A percentile compares a stretch with the other conserved stretches of the same genome.
Evolutionary conservation across 2,888 invertebrate genomes (phyloP).

Genomic region (Sarcophaga rosellei): DNA sequence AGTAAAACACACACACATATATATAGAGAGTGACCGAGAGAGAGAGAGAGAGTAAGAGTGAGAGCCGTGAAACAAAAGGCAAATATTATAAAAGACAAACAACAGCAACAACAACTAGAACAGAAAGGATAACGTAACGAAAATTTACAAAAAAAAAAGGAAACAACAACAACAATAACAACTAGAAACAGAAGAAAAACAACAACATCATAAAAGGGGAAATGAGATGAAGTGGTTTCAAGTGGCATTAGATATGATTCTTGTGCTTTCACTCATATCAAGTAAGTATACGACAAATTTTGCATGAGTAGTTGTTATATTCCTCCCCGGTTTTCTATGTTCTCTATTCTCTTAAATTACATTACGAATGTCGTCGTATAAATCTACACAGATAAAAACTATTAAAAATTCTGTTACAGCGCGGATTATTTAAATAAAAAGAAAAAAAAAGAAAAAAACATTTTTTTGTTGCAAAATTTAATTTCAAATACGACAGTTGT

Average conservation of each 20-base stretch:
- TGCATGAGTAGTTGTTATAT: background rate
- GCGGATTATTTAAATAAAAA: background rate
- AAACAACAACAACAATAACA: slow-evolving; percentile 17
- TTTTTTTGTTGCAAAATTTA: no score
- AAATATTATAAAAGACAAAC: background rate
- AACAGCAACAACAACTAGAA: background rate
- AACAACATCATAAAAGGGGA: slow-evolving; percentile 77
- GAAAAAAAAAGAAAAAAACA: no score
- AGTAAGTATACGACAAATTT: slow-evolving; percentile 75
- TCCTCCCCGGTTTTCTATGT: no score
- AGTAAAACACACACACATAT: background rate
- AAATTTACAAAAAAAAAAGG: background rate
- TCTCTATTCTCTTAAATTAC: no score
- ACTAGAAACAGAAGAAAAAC: slow-evolving; percentile 69
- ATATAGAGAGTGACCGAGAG: no score
- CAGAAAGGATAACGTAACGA: background rate
- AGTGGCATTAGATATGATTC: slow-evolving; percentile 82
- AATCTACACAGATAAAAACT: background rate
- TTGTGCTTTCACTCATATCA: slow-evolving; percentile 82
- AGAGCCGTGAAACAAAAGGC: no score
- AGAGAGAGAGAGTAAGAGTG: no score
- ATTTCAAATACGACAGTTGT: no score
- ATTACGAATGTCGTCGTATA: background rate
- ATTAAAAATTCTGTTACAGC: slow-evolving; percentile 2
- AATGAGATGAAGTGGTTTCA: slow-evolving; percentile 82